phyloP scores from a whole-genome alignment of 53 echinoderm and acorn worm genomes.

The Echinarachnius parma region DNA sequence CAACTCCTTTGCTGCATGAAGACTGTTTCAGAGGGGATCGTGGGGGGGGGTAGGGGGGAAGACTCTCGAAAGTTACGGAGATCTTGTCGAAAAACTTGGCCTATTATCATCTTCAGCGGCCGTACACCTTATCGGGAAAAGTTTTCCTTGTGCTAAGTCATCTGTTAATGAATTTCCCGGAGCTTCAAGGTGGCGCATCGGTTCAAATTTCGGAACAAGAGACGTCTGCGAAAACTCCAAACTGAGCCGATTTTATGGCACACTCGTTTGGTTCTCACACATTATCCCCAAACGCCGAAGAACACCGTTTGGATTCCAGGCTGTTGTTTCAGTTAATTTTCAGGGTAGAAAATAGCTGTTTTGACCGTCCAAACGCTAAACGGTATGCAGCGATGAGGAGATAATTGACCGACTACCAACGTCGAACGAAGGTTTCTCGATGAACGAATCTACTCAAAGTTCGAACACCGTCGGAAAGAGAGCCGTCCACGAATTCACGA shows the following conservation, averaged over 20 bases:
- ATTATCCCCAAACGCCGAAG: too few species aligned
- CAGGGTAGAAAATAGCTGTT: slow-evolving; percentile 51
- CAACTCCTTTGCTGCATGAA: slow-evolving; percentile 63
- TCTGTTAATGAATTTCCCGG: slow-evolving; percentile 98
- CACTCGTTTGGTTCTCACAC: slow-evolving; percentile 64
- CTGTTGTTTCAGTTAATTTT: too few species aligned
- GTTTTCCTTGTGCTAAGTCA: slow-evolving; percentile 87
- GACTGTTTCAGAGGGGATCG: too few species aligned
- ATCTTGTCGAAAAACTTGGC: slow-evolving; percentile 95
- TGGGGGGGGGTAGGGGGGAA: too few species aligned
- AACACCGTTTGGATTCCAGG: slow-evolving; percentile 61
- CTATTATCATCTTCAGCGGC: slow-evolving; percentile 83
- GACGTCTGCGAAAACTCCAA: slow-evolving; percentile 63
- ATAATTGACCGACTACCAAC: slow-evolving; percentile 83
- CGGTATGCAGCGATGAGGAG: slow-evolving; percentile 69
- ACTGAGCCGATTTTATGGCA: slow-evolving; percentile 54
- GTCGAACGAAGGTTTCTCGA: slow-evolving; percentile 93
- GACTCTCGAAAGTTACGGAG: too few species aligned
- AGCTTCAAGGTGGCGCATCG: slow-evolving; percentile 87
- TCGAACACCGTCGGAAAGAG: slow-evolving; percentile 52
- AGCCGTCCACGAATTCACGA: slow-evolving; percentile 45
- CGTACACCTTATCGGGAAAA: slow-evolving; percentile 76
- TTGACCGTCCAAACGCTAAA: slow-evolving; percentile 53
- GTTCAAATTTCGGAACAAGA: slow-evolving; percentile 79
- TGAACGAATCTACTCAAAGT: slow-evolving; percentile 95